Evolutionary conservation across 2,113 vertebrate genomes (phyloP).

Genomic region (Daubentonia madagascariensis): DNA sequence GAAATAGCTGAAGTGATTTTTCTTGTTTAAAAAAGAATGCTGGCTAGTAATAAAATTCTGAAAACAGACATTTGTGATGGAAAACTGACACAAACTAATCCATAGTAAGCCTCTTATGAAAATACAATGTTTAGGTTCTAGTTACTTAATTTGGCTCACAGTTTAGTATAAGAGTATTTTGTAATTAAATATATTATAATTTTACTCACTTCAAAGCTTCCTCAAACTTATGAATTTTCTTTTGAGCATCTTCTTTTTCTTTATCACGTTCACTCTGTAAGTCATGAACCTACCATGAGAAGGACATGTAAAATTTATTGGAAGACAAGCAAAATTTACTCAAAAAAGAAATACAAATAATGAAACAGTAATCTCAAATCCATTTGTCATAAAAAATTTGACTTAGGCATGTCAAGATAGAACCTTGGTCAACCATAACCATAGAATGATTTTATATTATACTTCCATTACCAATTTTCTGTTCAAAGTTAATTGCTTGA

Average conservation of each 20-base stretch:
- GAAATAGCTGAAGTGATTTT: constrained; percentile 51
- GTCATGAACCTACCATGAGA: constrained; percentile 77
- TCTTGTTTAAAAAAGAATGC: neutral
- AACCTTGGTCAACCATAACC: neutral
- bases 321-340: neutral
- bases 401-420: neutral
- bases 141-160: neutral
- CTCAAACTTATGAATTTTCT: constrained; percentile 80
- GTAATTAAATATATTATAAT: neutral
- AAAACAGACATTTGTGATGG: neutral
- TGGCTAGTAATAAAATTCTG: constrained; percentile 28
- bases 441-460: neutral
- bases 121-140: neutral
- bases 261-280: constrained; percentile 80
- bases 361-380: neutral
- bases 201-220: constrained; percentile 83
- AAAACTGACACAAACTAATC: constrained; percentile 14
- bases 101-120: neutral
- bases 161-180: neutral
- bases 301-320: neutral
- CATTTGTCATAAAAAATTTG: neutral
- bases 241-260: constrained; percentile 78
- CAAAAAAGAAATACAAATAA: neutral
- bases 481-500: constrained; percentile 4
- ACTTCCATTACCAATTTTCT: neutral